Evolutionary conservation across 92 coral and sea anemone species (phyloP), one percentile per base, ranked within the genome.

Genomic region (Hydrozoanthus gracilis): DNA sequence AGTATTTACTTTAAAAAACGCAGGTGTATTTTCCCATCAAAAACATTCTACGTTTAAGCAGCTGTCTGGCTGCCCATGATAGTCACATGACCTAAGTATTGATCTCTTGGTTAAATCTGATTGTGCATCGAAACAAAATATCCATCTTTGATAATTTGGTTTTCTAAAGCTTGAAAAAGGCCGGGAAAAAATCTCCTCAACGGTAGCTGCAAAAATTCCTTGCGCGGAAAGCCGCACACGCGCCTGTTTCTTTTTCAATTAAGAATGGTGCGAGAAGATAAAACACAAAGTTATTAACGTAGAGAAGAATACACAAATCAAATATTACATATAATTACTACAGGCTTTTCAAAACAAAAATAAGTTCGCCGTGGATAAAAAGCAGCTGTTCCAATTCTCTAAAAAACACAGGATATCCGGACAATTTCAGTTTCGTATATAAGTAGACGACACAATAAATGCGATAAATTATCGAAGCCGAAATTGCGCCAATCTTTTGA

Each of bases 251-350:
- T 39, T 90, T 94, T 92, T 85, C 94, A 95, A 95, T 95, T 95
- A 92, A 87, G 93, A 75, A 87, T 73, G 74, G 82, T 85, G 91
- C 88, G 87, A 71, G 91, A 77, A 72, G 92, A 94, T 88, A 92
- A 91, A 90, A 92, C 87, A 87, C 87, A 69, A 90, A 89, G 93
- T 95, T 93, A 92, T 92, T 91, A 91, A 86, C 95, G 95, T 91
- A 87, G 88, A 87, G 93, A 82, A 85, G 94, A 95, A 92, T 88
- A 86, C 92, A 91, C 86, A 92, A 88, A 95, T 95, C 89, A 93
- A 91, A 95, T 92, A 95, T 95, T 95, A 95, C 95, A 92, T 84
- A 95, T 95, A 95, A 95, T 95, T 95, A 95, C 98, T 95, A 88
- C 88, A 89, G 90, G 90, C 92, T 92, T 94, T 94, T 90, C 92